These are phyloP conservation scores for Polydrusus cervinus DNA, from an alignment of 2,888 invertebrate species.

Conservation along the genomic window DNA sequence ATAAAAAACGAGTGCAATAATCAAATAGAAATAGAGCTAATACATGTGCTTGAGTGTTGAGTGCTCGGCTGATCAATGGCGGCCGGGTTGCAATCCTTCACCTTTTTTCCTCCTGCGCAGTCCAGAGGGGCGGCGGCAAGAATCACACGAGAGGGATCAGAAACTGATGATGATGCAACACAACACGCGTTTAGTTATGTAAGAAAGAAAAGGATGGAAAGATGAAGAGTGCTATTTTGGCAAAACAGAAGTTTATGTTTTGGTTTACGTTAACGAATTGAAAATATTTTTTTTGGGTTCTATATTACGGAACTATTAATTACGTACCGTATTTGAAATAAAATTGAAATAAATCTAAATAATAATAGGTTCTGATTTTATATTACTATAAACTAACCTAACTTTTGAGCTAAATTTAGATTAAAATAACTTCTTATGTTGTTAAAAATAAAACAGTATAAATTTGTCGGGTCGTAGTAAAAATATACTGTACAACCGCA, in stretches of 20 bases:
- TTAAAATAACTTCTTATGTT: too few relatives aligned
- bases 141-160: constrained; percentile 71
- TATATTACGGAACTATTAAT: too few relatives aligned
- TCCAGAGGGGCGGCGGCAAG: constrained; percentile 70
- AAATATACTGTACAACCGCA: too few relatives aligned
- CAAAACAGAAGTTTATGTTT: constrained; percentile 22
- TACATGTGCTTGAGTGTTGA: constrained; percentile 67
- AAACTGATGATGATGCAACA: constrained; percentile 68
- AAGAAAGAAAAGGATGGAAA: constrained; percentile 5
- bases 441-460: too few relatives aligned
- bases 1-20: constrained; percentile 54
- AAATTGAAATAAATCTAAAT: too few relatives aligned
- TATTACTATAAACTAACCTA: too few relatives aligned
- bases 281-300: too few relatives aligned
- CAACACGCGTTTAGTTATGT: constrained; percentile 66
- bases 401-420: too few relatives aligned
- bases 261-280: background rate
- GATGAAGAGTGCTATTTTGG: background rate
- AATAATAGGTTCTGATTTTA: too few relatives aligned
- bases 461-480: too few relatives aligned
- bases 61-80: constrained; percentile 68
- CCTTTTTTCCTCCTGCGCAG: constrained; percentile 78
- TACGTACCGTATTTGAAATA: too few relatives aligned
- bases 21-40: constrained; percentile 65
- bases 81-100: constrained; percentile 69